phyloP scores from a whole-genome alignment of 2,113 vertebrate genomes.

The Australoheros scitulus region DNA sequence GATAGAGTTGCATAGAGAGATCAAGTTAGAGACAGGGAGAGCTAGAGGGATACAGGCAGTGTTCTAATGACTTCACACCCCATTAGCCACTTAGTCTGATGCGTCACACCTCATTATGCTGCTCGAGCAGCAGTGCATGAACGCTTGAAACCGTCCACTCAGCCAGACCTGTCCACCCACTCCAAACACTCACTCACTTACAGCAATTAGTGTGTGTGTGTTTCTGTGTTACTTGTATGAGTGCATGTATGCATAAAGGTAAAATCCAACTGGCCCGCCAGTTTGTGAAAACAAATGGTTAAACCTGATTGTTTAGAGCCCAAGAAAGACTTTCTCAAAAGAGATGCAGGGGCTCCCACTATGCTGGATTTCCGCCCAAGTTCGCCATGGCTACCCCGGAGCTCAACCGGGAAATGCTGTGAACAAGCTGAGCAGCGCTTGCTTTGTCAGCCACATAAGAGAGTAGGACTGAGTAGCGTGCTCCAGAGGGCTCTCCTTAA shows the following conservation, averaged over 20 bases:
- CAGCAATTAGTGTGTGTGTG: constrained; percentile 69
- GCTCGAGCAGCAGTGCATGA: constrained; percentile 81
- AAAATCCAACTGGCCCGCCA: constrained; percentile 22
- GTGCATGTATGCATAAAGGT: constrained; percentile 23
- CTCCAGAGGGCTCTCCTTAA: constrained; percentile 65
- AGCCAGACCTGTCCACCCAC: constrained; percentile 81
- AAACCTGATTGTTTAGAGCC: constrained; percentile 56
- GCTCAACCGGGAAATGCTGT: constrained; percentile 61
- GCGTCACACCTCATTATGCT: constrained; percentile 84
- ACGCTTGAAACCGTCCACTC: constrained; percentile 82
- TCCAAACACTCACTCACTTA: constrained; percentile 78
- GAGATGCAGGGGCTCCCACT: constrained; percentile 32
- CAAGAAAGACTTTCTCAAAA: constrained; percentile 43
- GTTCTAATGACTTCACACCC: constrained; percentile 86
- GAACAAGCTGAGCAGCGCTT: constrained; percentile 48
- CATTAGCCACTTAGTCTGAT: constrained; percentile 85
- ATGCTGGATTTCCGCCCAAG: constrained; percentile 56
- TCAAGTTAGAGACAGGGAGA: constrained; percentile 67
- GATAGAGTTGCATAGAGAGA: constrained; percentile 61
- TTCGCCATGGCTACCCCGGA: constrained; percentile 59
- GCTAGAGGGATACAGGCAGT: constrained; percentile 74
- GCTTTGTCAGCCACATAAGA: constrained; percentile 62
- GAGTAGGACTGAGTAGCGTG: constrained; percentile 55
- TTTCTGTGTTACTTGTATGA: constrained; percentile 39
- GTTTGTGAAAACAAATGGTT: constrained; percentile 44